Conservation (phyloP, 1,140 invertebrate genomes). For the Cyrtorhinus lividipennis region DNA sequence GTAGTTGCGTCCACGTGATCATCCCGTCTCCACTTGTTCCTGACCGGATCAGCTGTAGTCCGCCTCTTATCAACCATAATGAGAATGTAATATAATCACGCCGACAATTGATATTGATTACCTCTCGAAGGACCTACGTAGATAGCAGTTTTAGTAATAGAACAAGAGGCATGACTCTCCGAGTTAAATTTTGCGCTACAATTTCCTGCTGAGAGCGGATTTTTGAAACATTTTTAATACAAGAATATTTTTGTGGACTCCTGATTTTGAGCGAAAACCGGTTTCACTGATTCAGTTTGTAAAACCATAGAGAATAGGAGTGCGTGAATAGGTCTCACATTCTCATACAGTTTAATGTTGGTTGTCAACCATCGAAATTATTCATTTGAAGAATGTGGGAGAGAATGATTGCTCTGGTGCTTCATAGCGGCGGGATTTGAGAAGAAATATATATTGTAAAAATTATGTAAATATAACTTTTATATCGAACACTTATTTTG, state of each 20-base stretch:
- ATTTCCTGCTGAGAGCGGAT: no score
- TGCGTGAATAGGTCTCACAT: no score
- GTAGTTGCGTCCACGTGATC: neutral
- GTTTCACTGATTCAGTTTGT: neutral
- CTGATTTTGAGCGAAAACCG: neutral
- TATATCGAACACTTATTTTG: constrained; percentile 1
- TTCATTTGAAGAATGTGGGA: neutral
- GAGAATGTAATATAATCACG: neutral
- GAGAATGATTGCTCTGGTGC: neutral
- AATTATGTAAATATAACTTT: neutral
- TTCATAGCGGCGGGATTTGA: neutral
- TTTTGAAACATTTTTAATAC: no score
- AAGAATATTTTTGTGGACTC: no score
- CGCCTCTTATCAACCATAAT: no score
- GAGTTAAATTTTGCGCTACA: no score
- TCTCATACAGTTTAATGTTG: neutral
- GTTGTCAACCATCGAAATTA: neutral
- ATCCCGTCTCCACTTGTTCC: neutral
- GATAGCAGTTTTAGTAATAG: no score
- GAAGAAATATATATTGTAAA: neutral
- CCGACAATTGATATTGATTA: neutral
- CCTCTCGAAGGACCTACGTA: neutral
- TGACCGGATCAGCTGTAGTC: no score
- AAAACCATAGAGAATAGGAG: neutral
- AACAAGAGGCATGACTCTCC: no score